phyloP scores from a whole-genome alignment of 2,113 vertebrate genomes.

The Neomonachus schauinslandi region DNA sequence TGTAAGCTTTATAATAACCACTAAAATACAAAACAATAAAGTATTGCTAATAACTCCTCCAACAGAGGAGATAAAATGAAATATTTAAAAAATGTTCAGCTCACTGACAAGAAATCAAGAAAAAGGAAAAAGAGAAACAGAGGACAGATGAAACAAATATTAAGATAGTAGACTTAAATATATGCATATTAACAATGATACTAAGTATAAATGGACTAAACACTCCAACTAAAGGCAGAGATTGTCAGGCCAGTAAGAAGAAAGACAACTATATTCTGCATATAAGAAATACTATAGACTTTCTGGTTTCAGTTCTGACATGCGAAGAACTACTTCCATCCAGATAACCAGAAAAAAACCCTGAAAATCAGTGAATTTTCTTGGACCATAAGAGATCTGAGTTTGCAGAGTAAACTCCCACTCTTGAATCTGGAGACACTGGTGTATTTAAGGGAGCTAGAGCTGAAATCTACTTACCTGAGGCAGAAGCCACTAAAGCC shows the following conservation, averaged over 20 bases:
- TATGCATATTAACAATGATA: not conserved
- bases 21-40: not conserved
- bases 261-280: not conserved
- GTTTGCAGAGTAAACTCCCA: not conserved
- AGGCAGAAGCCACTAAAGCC: not conserved
- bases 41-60: not conserved
- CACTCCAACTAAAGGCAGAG: not conserved
- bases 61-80: not conserved
- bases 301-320: not conserved
- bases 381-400: not conserved
- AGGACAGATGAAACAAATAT: not conserved
- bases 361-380: not conserved
- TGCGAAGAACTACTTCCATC: not conserved
- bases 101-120: not conserved
- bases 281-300: not conserved
- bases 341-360: not conserved
- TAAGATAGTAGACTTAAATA: not conserved
- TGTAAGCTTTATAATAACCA: not conserved
- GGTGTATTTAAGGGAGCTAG: not conserved
- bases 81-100: not conserved
- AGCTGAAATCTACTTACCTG: not conserved
- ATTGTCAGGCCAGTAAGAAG: not conserved
- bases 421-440: not conserved
- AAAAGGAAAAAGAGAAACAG: not conserved
- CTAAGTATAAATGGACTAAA: not conserved